Conservation (phyloP, 2,113 vertebrate genomes). For the Microtus montanus region DNA sequence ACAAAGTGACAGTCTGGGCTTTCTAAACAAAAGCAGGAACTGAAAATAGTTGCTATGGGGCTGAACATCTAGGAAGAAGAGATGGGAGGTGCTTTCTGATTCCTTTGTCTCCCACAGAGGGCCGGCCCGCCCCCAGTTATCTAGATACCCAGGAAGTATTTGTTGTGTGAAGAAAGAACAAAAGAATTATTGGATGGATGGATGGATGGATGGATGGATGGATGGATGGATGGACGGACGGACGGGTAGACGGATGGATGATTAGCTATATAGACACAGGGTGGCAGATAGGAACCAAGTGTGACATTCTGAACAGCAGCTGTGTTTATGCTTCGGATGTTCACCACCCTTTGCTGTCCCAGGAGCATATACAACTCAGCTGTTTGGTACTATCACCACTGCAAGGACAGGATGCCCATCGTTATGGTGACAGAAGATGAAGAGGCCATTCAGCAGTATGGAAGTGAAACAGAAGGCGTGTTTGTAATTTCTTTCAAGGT, state of each 20-base stretch:
- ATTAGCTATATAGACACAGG: neutral
- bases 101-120: neutral
- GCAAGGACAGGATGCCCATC: conserved; percentile 90
- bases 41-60: neutral
- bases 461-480: conserved; percentile 92
- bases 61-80: neutral
- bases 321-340: neutral
- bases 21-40: neutral
- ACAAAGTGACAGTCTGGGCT: neutral
- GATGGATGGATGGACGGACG: neutral
- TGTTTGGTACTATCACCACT: conserved; percentile 96
- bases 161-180: neutral
- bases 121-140: too few relatives aligned
- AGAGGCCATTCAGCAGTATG: conserved; percentile 87
- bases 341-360: conserved; percentile 70
- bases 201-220: neutral
- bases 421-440: conserved; percentile 96
- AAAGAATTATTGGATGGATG: neutral
- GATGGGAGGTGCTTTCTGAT: neutral
- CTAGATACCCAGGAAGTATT: neutral
- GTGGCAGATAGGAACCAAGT: neutral
- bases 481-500: conserved; percentile 96
- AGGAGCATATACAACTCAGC: conserved; percentile 96
- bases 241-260: neutral
- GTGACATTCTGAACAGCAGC: neutral